Base-by-base conservation (phyloP, 2,888 invertebrate genomes). In the Tipula helvola region DNA sequence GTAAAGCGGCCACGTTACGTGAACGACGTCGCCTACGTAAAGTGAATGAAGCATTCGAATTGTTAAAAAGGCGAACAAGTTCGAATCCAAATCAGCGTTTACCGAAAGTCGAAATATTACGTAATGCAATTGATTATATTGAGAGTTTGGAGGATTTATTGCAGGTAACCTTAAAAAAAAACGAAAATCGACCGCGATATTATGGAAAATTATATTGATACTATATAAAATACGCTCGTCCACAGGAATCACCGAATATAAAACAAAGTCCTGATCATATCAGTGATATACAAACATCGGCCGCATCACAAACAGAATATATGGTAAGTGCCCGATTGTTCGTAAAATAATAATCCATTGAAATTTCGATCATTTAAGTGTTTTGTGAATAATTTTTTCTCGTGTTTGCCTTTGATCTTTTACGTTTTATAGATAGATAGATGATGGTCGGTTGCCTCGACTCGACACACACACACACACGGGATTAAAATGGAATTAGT, bases 11-110 rank as follows among this genome's bases (percentile, higher is more conserved):
- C 0, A 99, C 99, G 1, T 93, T 99, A 91, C 93, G 99, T 3
- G 99, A 99, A 91, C 93, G 99, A 88, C 92, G 99, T 89, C 93
- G 99, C 88, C 93, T 99, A 87, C 93, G 98, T 90, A 99, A 99
- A 95, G 98, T 98, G 87, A 99, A 99, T 91, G 99, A 99, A 91
- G 99, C 99, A 0, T 99, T 99, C 91, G 99, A 99, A 92, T 95
- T 97, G 88, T 92, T 99, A 57, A 97, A 99, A 90, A 94, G 97
- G 89, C 93, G 99, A 87, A 98, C 99, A 0, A 96, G 98, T 89
- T 96, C 97, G 87, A 98, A 97, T 92, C 99, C 99, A 0, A 98
- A 97, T 90, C 99, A 99, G 89, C 93, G 99, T 87, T 93, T 99
- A 89, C 99, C 99, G 1, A 99, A 99, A 93, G 96, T 99, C 88